Evolutionary conservation across 1,140 invertebrate species (phyloP).

Genomic region (Philaenus spumarius): DNA sequence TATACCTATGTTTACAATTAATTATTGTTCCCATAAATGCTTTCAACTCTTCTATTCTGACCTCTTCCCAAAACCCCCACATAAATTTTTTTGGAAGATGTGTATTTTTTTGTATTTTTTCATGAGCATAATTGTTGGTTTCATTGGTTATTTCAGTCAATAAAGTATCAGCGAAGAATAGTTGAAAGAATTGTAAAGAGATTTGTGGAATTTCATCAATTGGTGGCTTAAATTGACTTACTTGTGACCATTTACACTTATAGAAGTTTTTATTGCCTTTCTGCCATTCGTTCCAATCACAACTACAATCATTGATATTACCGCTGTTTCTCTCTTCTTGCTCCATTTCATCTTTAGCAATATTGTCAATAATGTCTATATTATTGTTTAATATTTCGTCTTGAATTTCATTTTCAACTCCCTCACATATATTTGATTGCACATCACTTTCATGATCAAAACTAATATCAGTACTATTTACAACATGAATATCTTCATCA

Average conservation of each 20-base stretch:
- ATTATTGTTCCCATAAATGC: not conserved
- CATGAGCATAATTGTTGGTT: too few relatives aligned
- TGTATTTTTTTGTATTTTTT: not conserved
- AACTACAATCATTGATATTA: not conserved
- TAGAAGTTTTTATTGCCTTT: not conserved
- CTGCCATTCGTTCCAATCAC: not conserved
- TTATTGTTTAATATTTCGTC: not conserved
- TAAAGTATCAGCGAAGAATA: too few relatives aligned
- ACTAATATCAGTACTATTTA: too few relatives aligned
- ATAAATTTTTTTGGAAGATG: constrained; percentile 6
- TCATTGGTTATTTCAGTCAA: too few relatives aligned
- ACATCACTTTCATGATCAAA: not conserved
- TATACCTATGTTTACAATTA: constrained; percentile 7
- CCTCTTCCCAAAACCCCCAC: not conserved
- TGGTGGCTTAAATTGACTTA: too few relatives aligned
- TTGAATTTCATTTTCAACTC: not conserved
- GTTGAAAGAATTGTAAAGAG: too few relatives aligned
- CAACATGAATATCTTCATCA: too few relatives aligned
- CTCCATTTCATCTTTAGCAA: not conserved
- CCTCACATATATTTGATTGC: not conserved
- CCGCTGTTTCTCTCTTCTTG: not conserved
- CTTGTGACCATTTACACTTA: not conserved
- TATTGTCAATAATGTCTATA: not conserved
- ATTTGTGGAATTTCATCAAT: too few relatives aligned
- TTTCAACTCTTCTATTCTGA: constrained; percentile 4